A percentile compares a stretch with the other conserved stretches of the same genome.
These are phyloP conservation scores for Troilus luridus DNA, from an alignment of 2,888 invertebrate species.

Conservation along the genomic window DNA sequence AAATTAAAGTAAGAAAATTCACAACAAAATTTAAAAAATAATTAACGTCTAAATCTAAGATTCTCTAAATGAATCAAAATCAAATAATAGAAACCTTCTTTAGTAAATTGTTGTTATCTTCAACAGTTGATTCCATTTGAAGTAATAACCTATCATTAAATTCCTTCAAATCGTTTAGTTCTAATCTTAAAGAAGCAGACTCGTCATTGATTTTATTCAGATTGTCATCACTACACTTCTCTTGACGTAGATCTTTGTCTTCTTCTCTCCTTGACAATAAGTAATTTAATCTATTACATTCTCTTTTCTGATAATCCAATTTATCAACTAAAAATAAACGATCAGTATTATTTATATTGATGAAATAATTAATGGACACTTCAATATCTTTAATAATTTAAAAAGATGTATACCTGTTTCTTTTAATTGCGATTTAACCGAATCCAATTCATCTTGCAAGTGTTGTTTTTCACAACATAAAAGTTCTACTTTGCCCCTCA, in stretches of 20 bases:
- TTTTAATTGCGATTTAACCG: conserved; percentile 38
- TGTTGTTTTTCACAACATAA: conserved; percentile 62
- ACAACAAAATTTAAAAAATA: not conserved
- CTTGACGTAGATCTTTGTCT: conserved; percentile 4
- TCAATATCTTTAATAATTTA: not conserved
- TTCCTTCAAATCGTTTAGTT: conserved; percentile 35
- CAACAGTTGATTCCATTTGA: conserved; percentile 44
- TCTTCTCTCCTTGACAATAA: conserved; percentile 4
- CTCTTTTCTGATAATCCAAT: conserved; percentile 35
- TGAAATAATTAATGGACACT: not conserved
- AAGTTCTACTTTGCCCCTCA: conserved; percentile 61
- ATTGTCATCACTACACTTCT: not conserved
- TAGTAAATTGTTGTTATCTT: conserved; percentile 32
- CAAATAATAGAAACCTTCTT: not conserved
- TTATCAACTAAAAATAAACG: not conserved
- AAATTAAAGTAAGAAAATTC: not conserved
- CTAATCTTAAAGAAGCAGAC: conserved; percentile 28
- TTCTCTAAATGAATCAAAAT: not conserved
- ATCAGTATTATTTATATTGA: not conserved
- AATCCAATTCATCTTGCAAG: conserved; percentile 62
- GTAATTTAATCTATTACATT: conserved; percentile 1
- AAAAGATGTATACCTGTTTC: conserved; percentile 7
- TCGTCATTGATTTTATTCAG: not conserved
- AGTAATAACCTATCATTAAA: conserved; percentile 20
- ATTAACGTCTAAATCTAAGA: not conserved